These are phyloP conservation scores for Onchidella celtica DNA, from an alignment of 2,888 invertebrate genomes.

Conservation along the genomic window DNA sequence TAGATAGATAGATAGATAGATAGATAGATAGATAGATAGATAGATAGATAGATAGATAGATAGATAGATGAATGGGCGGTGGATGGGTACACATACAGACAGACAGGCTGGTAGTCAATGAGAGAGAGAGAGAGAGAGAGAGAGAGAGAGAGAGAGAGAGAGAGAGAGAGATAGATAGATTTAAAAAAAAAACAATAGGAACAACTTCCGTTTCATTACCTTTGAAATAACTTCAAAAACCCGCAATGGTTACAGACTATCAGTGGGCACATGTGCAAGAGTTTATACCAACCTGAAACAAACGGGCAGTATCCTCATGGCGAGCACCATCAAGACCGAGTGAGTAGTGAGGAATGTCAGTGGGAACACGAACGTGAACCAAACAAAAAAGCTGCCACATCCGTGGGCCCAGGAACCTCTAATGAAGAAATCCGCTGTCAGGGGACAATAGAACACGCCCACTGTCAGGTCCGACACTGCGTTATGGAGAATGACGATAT, in stretches of 20 bases:
- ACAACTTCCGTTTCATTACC: no score
- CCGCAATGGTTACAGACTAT: no score
- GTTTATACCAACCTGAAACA: conserved; percentile 43
- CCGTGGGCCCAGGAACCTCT: conserved; percentile 52
- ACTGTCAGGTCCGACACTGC: conserved; percentile 54
- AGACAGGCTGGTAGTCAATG: no score
- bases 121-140: no score
- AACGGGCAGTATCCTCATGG: conserved; percentile 28
- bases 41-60: no score
- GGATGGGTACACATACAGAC: no score
- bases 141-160: no score
- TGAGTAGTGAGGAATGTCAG: conserved; percentile 47
- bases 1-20: no score
- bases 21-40: no score
- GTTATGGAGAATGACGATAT: conserved; percentile 53
- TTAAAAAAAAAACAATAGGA: neutral
- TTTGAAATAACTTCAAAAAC: no score
- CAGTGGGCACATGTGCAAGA: no score
- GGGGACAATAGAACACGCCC: conserved; percentile 55
- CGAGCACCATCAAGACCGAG: conserved; percentile 38
- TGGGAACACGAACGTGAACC: conserved; percentile 54
- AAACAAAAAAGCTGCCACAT: conserved; percentile 55
- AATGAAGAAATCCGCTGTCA: conserved; percentile 56
- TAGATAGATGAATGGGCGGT: no score
- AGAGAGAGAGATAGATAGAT: neutral